A percentile compares a stretch with the other conserved stretches of the same genome.
These are phyloP conservation scores for Drosophila prosaltans DNA, from an alignment of 1,140 invertebrate species.

Conservation along the genomic window DNA sequence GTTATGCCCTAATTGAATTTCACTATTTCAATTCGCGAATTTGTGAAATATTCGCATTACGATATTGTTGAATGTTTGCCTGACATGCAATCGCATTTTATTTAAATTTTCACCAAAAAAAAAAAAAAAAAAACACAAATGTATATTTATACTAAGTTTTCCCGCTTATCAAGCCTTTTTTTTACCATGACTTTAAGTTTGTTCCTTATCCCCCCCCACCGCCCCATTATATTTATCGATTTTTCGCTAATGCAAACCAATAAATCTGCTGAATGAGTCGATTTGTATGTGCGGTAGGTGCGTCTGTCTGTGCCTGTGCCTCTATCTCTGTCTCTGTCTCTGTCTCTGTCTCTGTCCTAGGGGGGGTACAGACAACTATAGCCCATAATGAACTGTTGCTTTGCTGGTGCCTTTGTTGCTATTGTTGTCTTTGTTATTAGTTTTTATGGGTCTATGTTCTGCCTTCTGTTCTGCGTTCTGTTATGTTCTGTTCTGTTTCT, in stretches of 20 bases:
- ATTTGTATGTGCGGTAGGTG: slow-evolving; percentile 59
- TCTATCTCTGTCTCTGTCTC: background rate
- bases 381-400: slow-evolving; percentile 76
- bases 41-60: background rate
- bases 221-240: slow-evolving; percentile 63
- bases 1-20: slow-evolving; percentile 10
- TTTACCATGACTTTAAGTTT: background rate
- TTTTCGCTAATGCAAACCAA: slow-evolving; percentile 72
- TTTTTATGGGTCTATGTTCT: slow-evolving; percentile 60
- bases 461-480: slow-evolving; percentile 26
- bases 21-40: background rate
- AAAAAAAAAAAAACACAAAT: slow-evolving; percentile 32
- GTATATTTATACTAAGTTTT: slow-evolving; percentile 36
- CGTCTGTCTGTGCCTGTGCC: slow-evolving; percentile 6
- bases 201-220: slow-evolving; percentile 15
- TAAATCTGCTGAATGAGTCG: slow-evolving; percentile 76
- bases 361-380: slow-evolving; percentile 14
- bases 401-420: slow-evolving; percentile 49
- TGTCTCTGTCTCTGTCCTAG: slow-evolving; percentile 5
- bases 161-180: too few species aligned
- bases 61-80: slow-evolving; percentile 1
- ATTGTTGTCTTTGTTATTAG: slow-evolving; percentile 72
- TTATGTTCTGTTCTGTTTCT: slow-evolving; percentile 21
- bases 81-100: background rate
- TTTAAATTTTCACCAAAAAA: slow-evolving; percentile 2